Percentiles rank a stretch among this genome's conserved stretches.
Conservation (phyloP, 2,113 vertebrate genomes). For the Baryphthengus martii region DNA sequence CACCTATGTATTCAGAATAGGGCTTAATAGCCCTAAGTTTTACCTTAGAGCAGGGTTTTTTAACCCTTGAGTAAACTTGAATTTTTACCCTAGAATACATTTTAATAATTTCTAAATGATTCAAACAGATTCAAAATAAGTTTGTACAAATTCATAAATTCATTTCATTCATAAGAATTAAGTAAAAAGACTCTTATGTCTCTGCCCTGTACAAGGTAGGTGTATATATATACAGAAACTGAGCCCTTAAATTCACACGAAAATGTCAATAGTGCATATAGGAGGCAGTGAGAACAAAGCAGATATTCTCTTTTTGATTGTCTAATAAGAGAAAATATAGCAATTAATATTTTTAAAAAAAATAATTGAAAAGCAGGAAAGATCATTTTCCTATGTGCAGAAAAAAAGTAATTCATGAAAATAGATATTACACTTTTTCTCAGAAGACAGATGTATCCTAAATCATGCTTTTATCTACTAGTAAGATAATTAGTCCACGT, state of each 20-base stretch:
- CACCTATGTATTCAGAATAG: neutral
- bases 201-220: too few species aligned
- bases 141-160: neutral
- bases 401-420: neutral
- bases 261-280: neutral
- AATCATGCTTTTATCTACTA: neutral
- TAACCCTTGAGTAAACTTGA: neutral
- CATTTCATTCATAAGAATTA: neutral
- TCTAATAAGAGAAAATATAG: neutral
- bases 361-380: neutral
- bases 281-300: neutral
- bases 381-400: neutral
- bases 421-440: neutral
- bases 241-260: neutral
- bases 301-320: neutral
- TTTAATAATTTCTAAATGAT: neutral
- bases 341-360: neutral
- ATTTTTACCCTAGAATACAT: neutral
- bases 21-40: neutral
- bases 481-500: neutral
- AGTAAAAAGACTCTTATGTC: neutral
- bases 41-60: neutral
- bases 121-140: neutral
- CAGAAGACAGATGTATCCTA: neutral
- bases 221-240: too few species aligned